Evolutionary conservation across 2,888 invertebrate genomes (phyloP), one percentile per base, ranked within the genome.

Genomic region (Biston stratarius): DNA sequence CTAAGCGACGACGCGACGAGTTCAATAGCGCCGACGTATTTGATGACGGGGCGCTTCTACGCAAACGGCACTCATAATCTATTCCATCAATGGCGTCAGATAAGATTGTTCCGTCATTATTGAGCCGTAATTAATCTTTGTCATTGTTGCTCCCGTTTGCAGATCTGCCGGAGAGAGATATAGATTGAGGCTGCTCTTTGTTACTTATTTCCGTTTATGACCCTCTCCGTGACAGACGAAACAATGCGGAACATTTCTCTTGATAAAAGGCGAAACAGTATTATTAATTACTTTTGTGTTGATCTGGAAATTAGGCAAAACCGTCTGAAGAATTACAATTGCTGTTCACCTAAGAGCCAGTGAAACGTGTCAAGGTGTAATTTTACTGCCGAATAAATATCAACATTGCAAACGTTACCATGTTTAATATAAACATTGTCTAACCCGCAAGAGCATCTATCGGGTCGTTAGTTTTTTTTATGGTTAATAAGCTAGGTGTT

Each of bases 81-180:
- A 81, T 80, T 79, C 83, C 77, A 85, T 88, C 85, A 83, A 83
- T 84, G 80, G 81, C 82, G 80, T 78, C 80, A 82, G 85, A 87
- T 87, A 87, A 85, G 83, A 84, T 85, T 84, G 87, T 87, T 78
- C 81, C 80, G 81, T 85, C 87, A 84, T 88, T 87, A 89, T 87
- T 87, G 85, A 83, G 79, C 78, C 78, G 84, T 89, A 90, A 90
- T 90, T 91, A 91, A 91, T 90, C 91, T 86, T 83, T 83, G 87
- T 87, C 89, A 84, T 84, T 86, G 84, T 85, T 86, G 82, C 82
- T 83, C 78, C 80, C 82, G 79, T 82, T 84, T 82, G 81, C 83
- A 87, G 85, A 86, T 86, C 85, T 83, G 79, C 78, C 80, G 57
- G 65, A 64, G 72, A 72, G 73, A 74, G 84, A 82, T 83, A 83